Percentiles rank a stretch among this genome's conserved stretches.
Evolutionary conservation across 2,797 vertebrate genomes (phyloP).

Genomic region (Pipistrellus pygmaeus): DNA sequence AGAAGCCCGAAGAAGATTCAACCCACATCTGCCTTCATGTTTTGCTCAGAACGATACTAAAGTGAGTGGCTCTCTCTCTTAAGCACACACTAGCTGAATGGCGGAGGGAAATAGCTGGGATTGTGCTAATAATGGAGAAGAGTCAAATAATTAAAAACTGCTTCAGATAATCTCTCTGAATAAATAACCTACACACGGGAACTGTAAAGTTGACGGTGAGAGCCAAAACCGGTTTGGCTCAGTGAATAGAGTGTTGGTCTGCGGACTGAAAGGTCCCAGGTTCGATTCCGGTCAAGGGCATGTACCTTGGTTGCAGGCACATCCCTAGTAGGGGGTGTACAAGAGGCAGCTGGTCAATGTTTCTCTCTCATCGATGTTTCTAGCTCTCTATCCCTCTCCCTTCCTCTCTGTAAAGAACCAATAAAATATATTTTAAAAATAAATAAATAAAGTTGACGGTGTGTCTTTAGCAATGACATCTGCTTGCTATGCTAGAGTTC

Average conservation of each 20-base stretch:
- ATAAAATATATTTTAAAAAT: no score
- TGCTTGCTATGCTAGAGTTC: conserved; percentile 47
- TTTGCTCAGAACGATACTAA: conserved; percentile 40
- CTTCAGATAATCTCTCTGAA: background rate
- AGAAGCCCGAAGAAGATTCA: conserved; percentile 41
- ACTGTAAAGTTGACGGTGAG: background rate
- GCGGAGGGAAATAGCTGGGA: background rate
- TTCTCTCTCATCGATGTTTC: no score
- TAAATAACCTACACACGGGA: background rate
- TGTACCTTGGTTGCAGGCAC: no score
- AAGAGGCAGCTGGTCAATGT: no score
- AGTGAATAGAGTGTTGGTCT: no score
- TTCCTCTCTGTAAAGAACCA: no score
- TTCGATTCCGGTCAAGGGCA: no score
- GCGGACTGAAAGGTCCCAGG: no score
- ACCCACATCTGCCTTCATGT: background rate
- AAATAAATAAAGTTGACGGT: background rate
- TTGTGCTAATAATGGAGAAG: background rate
- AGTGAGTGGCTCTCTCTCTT: conserved; percentile 42
- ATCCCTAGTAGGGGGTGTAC: no score
- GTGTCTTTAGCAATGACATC: background rate
- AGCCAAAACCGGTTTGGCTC: no score
- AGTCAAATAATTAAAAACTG: conserved; percentile 26
- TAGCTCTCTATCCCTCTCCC: no score
- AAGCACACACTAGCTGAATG: background rate